Conservation (phyloP, 2,797 vertebrate species). For the Okamejei kenojei region DNA sequence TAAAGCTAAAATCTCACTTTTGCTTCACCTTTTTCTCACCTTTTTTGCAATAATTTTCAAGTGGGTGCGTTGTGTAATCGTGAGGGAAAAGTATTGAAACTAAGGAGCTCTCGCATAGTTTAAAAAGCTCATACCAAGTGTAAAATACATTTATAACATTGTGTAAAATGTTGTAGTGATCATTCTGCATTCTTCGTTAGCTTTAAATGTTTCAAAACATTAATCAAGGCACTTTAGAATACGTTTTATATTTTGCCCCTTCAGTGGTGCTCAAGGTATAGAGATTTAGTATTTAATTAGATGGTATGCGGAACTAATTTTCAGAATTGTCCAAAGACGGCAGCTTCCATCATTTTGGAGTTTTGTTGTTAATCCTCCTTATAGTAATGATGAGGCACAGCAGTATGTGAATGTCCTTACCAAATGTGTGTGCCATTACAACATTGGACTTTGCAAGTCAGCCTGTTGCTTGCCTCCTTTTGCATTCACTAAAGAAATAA, state of each 20-base stretch:
- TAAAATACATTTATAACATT: not conserved
- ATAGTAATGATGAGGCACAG: too few relatives aligned
- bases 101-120: not conserved
- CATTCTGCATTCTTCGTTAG: not conserved
- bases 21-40: not conserved
- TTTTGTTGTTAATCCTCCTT: too few relatives aligned
- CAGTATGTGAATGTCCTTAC: too few relatives aligned
- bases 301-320: too few relatives aligned
- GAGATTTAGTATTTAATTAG: too few relatives aligned
- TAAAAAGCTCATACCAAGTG: not conserved
- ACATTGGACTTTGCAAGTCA: too few relatives aligned
- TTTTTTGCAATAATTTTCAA: not conserved
- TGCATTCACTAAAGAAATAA: too few relatives aligned
- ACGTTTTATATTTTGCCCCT: not conserved
- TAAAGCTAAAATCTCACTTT: not conserved
- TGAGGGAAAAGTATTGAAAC: not conserved
- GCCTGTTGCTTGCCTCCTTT: too few relatives aligned
- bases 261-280: too few relatives aligned
- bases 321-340: too few relatives aligned
- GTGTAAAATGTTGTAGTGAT: not conserved
- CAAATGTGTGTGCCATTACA: too few relatives aligned
- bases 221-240: not conserved
- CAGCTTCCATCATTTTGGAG: too few relatives aligned
- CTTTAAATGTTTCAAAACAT: not conserved
- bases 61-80: not conserved